phyloP scores from a whole-genome alignment of 2,888 invertebrate genomes.

The Oconnorella tubifera region DNA sequence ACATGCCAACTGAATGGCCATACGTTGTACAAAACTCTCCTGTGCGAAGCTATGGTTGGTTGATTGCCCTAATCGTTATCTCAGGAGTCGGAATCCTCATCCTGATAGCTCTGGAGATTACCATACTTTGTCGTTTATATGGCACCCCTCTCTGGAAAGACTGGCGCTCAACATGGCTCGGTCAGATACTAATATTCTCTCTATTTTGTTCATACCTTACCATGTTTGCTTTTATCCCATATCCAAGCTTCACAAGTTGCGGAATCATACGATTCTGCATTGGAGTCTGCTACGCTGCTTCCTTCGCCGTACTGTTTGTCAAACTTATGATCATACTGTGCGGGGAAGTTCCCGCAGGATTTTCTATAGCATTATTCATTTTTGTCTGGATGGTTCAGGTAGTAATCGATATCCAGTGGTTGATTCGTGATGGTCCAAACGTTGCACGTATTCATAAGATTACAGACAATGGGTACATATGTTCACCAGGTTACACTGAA shows the following conservation, averaged over 20 bases:
- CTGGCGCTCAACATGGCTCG: slow-evolving; percentile 54
- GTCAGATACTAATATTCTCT: slow-evolving; percentile 58
- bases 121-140: slow-evolving; percentile 76
- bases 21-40: not conserved
- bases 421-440: slow-evolving; percentile 40
- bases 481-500: slow-evolving; percentile 42
- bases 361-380: slow-evolving; percentile 80
- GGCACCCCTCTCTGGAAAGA: slow-evolving; percentile 62
- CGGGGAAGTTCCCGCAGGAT: slow-evolving; percentile 76
- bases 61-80: slow-evolving; percentile 79
- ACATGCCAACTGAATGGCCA: not conserved
- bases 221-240: slow-evolving; percentile 55
- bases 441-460: not conserved
- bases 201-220: slow-evolving; percentile 55
- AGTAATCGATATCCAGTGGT: slow-evolving; percentile 55
- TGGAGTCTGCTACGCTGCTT: slow-evolving; percentile 65
- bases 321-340: slow-evolving; percentile 90
- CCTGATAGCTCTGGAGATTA: slow-evolving; percentile 79
- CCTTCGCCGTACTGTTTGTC: slow-evolving; percentile 85
- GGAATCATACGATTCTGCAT: slow-evolving; percentile 56
- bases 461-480: slow-evolving; percentile 4
- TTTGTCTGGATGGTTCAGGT: slow-evolving; percentile 78
- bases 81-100: slow-evolving; percentile 78
- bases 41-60: slow-evolving; percentile 63
- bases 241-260: slow-evolving; percentile 56